These are phyloP conservation scores for Manis pentadactyla DNA, from an alignment of 2,797 vertebrate genomes.

Conservation along the genomic window DNA sequence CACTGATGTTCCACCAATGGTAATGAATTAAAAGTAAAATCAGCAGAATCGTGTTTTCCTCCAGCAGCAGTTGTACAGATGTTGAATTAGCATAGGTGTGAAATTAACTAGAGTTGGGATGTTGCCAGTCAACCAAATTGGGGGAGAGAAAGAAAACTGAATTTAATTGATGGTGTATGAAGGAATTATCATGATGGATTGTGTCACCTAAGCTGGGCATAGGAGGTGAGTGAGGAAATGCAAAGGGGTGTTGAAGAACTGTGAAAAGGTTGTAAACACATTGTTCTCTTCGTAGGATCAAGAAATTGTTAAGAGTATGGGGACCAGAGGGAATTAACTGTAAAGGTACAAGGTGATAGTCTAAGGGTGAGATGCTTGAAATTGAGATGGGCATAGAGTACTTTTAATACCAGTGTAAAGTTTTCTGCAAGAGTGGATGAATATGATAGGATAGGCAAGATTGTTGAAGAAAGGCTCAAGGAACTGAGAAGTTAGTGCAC, in stretches of 20 bases:
- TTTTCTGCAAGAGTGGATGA: not conserved
- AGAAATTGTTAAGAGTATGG: not conserved
- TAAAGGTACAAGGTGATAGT: not conserved
- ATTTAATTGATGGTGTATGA: not conserved
- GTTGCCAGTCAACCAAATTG: not conserved
- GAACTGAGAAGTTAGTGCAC: not conserved
- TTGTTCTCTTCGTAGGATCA: too few relatives aligned
- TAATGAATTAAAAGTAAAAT: not conserved
- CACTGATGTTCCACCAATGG: not conserved
- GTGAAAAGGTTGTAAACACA: not conserved
- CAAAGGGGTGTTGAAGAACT: not conserved
- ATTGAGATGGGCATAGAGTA: not conserved
- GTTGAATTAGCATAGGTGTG: not conserved
- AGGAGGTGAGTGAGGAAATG: not conserved
- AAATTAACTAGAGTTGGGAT: not conserved
- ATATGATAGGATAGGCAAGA: not conserved
- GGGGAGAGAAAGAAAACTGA: not conserved
- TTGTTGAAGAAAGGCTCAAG: not conserved
- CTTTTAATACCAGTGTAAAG: not conserved
- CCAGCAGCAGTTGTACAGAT: not conserved
- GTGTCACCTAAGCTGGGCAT: not conserved
- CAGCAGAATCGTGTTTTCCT: not conserved
- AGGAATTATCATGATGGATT: not conserved
- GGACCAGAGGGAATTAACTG: not conserved
- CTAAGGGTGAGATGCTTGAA: not conserved